Conservation (phyloP, 2,888 invertebrate species). For the Maniola hyperantus region DNA sequence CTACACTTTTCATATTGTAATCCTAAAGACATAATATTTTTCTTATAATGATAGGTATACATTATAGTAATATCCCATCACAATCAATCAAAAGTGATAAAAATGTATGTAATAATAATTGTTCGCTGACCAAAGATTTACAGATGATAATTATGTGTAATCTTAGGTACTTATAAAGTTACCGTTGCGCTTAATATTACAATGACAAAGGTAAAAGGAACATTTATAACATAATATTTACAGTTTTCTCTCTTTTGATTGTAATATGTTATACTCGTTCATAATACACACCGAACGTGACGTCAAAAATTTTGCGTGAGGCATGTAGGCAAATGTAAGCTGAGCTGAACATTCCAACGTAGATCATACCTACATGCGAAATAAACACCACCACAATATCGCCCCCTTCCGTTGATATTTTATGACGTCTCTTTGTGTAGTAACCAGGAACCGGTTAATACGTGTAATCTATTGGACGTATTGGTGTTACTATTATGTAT, state of each 20-base stretch:
- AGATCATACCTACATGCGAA: background rate
- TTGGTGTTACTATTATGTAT: constrained; percentile 21
- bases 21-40: background rate
- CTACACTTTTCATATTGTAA: background rate
- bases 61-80: too few species aligned
- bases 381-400: background rate
- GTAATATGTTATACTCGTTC: background rate
- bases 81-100: too few species aligned
- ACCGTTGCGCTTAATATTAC: too few species aligned
- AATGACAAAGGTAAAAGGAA: too few species aligned
- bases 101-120: too few species aligned
- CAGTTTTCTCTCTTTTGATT: too few species aligned
- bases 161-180: too few species aligned
- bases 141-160: too few species aligned
- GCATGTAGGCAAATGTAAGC: background rate
- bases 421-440: background rate
- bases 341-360: background rate
- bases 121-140: too few species aligned
- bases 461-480: background rate
- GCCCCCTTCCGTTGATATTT: background rate
- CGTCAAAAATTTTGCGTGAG: background rate
- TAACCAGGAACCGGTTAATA: background rate
- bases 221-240: too few species aligned
- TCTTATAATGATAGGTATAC: background rate
- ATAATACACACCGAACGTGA: background rate